A percentile compares a stretch with the other conserved stretches of the same genome.
These are phyloP conservation scores for Acanthosepion lycidas DNA, from an alignment of 2,888 invertebrate genomes.

Conservation along the genomic window DNA sequence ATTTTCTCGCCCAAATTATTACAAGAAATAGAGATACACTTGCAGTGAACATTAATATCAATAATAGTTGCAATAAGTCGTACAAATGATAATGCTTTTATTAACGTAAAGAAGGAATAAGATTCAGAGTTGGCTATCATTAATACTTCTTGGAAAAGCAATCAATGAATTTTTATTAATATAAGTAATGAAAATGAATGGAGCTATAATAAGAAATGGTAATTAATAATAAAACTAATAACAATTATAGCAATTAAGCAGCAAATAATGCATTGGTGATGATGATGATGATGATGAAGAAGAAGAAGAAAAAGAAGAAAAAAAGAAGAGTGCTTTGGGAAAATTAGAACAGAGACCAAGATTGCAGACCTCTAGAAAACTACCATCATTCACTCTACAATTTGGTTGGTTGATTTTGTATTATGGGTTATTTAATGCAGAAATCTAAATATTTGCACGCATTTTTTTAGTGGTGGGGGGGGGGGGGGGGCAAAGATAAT, in stretches of 20 bases:
- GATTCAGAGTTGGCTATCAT: neutral
- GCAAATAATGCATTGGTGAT: neutral
- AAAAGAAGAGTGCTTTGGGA: too few species aligned
- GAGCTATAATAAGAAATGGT: neutral
- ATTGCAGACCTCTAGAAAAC: too few species aligned
- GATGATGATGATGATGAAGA: too few species aligned
- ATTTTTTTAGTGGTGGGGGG: too few species aligned
- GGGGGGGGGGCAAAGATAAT: too few species aligned
- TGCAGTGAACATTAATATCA: neutral
- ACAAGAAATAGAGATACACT: neutral
- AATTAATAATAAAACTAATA: neutral
- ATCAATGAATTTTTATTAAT: neutral
- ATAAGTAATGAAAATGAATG: neutral
- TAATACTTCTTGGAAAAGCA: neutral
- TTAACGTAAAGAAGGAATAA: neutral
- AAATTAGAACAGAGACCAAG: too few species aligned
- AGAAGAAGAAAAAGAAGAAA: too few species aligned
- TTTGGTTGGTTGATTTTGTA: too few species aligned
- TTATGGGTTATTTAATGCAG: too few species aligned
- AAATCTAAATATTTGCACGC: too few species aligned
- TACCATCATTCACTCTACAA: too few species aligned
- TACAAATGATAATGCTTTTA: neutral
- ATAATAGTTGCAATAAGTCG: conserved; percentile 5
- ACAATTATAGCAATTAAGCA: neutral
- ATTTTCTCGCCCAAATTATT: neutral